These are phyloP conservation scores for Branchellion lobata DNA, from an alignment of 2,888 invertebrate species.

Conservation along the genomic window DNA sequence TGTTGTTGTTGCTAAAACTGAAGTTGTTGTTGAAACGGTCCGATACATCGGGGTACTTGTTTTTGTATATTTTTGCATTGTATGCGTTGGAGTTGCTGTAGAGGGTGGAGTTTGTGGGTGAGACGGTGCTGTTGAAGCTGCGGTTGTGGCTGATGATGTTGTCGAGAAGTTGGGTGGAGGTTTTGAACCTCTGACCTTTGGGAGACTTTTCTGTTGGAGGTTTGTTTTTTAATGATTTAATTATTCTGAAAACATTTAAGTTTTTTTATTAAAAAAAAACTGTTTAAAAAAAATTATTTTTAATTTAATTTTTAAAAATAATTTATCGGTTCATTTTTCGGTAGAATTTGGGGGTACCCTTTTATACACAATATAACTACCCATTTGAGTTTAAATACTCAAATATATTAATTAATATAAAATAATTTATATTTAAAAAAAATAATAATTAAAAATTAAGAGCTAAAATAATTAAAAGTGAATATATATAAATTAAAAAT, in stretches of 20 bases:
- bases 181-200: neutral
- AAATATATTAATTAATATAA: too few relatives aligned
- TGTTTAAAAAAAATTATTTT: neutral
- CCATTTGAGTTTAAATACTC: too few relatives aligned
- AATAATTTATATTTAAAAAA: too few relatives aligned
- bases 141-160: neutral
- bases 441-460: too few relatives aligned
- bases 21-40: neutral
- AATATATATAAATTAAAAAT: too few relatives aligned
- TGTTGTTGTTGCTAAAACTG: neutral
- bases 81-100: neutral
- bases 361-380: too few relatives aligned
- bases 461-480: too few relatives aligned
- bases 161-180: neutral
- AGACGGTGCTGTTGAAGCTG: neutral
- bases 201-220: neutral
- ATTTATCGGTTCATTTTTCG: too few relatives aligned
- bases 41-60: too few relatives aligned
- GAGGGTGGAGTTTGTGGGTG: neutral
- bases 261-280: too few relatives aligned
- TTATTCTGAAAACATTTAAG: too few relatives aligned
- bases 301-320: neutral
- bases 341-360: too few relatives aligned
- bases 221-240: neutral
- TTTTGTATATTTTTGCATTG: neutral